Evolutionary conservation across 2,797 vertebrate genomes (phyloP).

Genomic region (Trachurus trachurus): DNA sequence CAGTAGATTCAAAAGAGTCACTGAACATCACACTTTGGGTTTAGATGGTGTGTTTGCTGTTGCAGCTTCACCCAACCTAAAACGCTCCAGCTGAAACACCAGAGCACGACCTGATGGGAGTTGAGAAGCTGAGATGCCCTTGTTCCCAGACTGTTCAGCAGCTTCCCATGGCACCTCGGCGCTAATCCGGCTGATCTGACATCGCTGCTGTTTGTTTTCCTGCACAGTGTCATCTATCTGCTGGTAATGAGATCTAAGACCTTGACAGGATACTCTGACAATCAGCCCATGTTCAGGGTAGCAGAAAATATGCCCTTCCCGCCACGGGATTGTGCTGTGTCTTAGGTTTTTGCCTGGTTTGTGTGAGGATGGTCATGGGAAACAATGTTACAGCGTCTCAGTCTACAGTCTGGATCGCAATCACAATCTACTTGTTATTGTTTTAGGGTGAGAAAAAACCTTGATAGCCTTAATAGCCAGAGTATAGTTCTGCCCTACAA

Average conservation of each 20-base stretch:
- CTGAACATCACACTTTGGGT: not conserved
- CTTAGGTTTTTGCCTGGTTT: constrained; percentile 24
- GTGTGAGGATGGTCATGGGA: constrained; percentile 42
- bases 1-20: not conserved
- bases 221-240: constrained; percentile 68
- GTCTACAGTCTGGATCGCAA: not conserved
- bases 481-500: too few species aligned
- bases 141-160: constrained; percentile 66
- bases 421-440: not conserved
- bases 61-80: not conserved
- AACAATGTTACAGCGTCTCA: not conserved
- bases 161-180: constrained; percentile 72
- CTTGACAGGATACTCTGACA: constrained; percentile 55
- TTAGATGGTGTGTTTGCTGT: not conserved
- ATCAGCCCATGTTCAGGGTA: constrained; percentile 36
- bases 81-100: constrained; percentile 14
- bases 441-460: not conserved
- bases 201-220: constrained; percentile 76
- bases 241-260: constrained; percentile 73
- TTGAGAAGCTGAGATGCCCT: constrained; percentile 44
- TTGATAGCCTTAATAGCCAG: not conserved
- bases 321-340: constrained; percentile 45
- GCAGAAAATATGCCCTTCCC: constrained; percentile 35
- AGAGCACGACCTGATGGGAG: constrained; percentile 2
- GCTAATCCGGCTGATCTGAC: constrained; percentile 75